Evolutionary conservation across 2,888 invertebrate species (phyloP).

Genomic region (Polydrusus tereticollis): DNA sequence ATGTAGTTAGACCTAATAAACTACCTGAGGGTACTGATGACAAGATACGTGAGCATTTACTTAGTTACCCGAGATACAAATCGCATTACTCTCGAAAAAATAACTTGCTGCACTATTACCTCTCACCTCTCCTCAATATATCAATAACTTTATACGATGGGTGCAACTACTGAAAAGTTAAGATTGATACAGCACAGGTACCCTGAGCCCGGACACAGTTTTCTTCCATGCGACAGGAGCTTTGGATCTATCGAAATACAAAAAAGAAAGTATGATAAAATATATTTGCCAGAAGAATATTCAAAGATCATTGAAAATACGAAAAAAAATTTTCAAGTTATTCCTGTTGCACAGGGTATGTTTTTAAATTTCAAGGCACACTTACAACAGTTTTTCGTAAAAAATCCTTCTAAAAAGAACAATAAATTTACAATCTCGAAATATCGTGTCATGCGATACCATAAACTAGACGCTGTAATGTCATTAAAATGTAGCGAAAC

Average conservation of each 20-base stretch:
- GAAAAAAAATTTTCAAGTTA: slow-evolving; percentile 29
- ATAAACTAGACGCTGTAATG: slow-evolving; percentile 9
- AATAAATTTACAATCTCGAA: too few relatives aligned
- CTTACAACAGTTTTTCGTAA: too few relatives aligned
- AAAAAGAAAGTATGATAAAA: slow-evolving; percentile 1
- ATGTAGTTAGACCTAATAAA: too few relatives aligned
- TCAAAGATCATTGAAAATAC: slow-evolving; percentile 21
- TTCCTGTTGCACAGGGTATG: slow-evolving; percentile 24
- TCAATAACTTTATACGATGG: slow-evolving; percentile 40
- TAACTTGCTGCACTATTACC: too few relatives aligned
- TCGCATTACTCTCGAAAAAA: too few relatives aligned
- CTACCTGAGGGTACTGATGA: too few relatives aligned
- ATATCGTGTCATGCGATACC: slow-evolving; percentile 15
- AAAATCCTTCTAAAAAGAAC: too few relatives aligned
- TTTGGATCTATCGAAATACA: neutral
- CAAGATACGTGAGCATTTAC: too few relatives aligned
- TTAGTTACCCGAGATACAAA: too few relatives aligned
- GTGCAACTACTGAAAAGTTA: slow-evolving; percentile 19
- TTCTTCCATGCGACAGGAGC: neutral
- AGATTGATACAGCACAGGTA: slow-evolving; percentile 1
- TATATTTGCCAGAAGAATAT: too few relatives aligned
- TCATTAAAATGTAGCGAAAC: too few relatives aligned
- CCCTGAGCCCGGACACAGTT: neutral
- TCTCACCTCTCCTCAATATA: too few relatives aligned
- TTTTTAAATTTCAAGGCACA: slow-evolving; percentile 34